phyloP scores from a whole-genome alignment of 2,797 vertebrate genomes.

The Sylvilagus floridanus region DNA sequence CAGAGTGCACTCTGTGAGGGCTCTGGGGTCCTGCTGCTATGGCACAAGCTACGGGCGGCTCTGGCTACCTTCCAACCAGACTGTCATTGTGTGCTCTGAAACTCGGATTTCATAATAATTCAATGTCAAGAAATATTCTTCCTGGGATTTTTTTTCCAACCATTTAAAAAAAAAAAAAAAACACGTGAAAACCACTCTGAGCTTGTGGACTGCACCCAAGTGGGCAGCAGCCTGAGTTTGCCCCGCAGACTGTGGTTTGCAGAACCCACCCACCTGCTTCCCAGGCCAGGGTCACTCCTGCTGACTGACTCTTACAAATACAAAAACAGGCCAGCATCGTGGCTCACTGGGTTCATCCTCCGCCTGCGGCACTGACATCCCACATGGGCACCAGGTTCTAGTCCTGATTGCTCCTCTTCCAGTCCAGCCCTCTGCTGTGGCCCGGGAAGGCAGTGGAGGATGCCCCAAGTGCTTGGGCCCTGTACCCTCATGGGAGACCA shows the following conservation, averaged over 20 bases:
- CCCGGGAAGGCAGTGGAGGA: no score
- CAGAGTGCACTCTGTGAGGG: not conserved
- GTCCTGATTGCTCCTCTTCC: no score
- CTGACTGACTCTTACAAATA: not conserved
- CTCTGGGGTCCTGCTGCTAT: accelerated
- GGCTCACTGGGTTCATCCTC: no score
- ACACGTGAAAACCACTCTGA: not conserved
- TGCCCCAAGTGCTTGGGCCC: no score
- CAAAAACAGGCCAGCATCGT: no score
- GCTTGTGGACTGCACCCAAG: not conserved
- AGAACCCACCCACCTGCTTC: not conserved
- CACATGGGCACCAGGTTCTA: no score
- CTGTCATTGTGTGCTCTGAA: no score
- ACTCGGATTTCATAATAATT: not conserved
- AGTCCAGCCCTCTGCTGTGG: no score
- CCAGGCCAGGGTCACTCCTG: not conserved
- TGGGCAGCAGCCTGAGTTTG: not conserved
- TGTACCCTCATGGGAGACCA: no score
- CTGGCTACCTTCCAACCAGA: not conserved
- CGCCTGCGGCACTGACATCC: no score
- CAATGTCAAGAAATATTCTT: not conserved
- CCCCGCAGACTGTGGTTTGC: not conserved
- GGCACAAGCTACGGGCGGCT: not conserved
- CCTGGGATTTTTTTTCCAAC: not conserved
- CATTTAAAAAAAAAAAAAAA: not conserved